phyloP scores from a whole-genome alignment of 2,888 invertebrate genomes.

The Amphimallon solstitiale region DNA sequence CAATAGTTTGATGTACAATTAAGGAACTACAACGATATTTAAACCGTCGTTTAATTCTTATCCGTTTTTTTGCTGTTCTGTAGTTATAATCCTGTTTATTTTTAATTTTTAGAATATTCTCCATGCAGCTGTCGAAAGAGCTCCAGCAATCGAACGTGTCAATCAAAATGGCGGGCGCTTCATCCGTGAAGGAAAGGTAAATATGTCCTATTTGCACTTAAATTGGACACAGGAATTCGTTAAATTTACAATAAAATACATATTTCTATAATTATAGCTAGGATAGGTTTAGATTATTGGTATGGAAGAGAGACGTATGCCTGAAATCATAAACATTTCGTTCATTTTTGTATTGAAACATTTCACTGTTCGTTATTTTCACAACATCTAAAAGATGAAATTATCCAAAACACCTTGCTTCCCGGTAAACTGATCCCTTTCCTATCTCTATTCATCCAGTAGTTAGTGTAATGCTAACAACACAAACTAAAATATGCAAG shows the following conservation, averaged over 20 bases:
- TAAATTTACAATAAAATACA: conserved; percentile 21
- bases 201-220: neutral
- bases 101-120: conserved; percentile 80
- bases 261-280: neutral
- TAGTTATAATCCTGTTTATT: no score
- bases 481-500: conserved; percentile 22
- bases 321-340: neutral
- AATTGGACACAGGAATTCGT: neutral
- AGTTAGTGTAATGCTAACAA: conserved; percentile 21
- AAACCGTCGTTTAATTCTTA: no score
- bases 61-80: no score
- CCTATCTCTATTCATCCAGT: conserved; percentile 12
- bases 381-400: neutral
- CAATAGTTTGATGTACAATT: no score
- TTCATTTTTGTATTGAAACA: neutral
- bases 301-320: neutral
- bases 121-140: conserved; percentile 91
- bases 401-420: no score
- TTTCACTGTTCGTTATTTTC: neutral
- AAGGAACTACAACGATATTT: no score
- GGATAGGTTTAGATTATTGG: neutral
- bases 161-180: conserved; percentile 95
- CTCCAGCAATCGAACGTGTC: conserved; percentile 93
- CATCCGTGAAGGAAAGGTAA: conserved; percentile 98
- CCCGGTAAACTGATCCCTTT: neutral